A percentile compares a stretch with the other conserved stretches of the same genome.
Evolutionary conservation across 2,888 invertebrate species (phyloP).

Genomic region (Tanypteryx hageni): DNA sequence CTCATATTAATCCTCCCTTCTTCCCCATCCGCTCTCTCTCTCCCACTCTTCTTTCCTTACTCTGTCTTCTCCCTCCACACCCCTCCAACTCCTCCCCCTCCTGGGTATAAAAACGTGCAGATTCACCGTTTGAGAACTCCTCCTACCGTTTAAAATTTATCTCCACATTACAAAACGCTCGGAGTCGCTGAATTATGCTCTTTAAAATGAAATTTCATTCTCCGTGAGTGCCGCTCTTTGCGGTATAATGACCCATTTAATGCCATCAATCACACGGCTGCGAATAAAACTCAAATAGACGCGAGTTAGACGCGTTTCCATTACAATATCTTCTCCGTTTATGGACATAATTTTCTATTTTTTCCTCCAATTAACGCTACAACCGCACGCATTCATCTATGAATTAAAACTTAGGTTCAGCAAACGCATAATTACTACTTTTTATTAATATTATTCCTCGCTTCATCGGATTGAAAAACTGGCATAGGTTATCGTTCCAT

Average conservation of each 20-base stretch:
- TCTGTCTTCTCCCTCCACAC: not conserved
- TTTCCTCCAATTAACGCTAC: no score
- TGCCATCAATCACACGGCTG: not conserved
- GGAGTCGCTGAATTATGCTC: conserved; percentile 9
- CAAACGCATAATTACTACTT: no score
- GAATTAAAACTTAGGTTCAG: no score
- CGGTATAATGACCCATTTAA: conserved; percentile 25
- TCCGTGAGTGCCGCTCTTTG: not conserved
- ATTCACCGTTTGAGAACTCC: conserved; percentile 11
- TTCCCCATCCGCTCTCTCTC: not conserved
- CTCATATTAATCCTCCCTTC: not conserved
- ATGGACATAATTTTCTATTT: no score
- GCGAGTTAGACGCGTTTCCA: not conserved
- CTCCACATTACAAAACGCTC: not conserved
- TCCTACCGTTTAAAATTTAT: not conserved
- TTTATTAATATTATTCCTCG: no score
- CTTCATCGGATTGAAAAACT: no score
- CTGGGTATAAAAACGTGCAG: not conserved
- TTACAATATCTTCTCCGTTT: not conserved
- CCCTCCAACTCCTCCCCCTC: not conserved
- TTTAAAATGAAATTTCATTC: conserved; percentile 22
- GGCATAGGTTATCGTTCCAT: no score
- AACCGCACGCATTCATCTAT: no score
- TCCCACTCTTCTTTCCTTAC: not conserved
- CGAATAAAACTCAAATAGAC: not conserved